phyloP scores from a whole-genome alignment of 2,113 vertebrate species.

The Bostrychus sinensis region DNA sequence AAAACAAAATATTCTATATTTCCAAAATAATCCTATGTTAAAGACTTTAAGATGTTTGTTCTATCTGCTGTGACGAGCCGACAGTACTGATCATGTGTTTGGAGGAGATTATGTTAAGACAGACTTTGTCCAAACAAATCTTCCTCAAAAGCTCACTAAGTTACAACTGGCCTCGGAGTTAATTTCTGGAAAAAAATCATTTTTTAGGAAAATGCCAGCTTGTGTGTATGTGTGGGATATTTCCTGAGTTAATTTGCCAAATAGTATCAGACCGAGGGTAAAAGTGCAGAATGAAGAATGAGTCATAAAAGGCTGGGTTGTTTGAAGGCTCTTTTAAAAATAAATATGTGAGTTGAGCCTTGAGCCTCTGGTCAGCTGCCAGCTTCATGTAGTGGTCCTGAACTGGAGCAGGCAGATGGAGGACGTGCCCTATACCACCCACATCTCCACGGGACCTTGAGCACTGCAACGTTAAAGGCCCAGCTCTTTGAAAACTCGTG shows the following conservation, averaged over 20 bases:
- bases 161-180: not conserved
- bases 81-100: not conserved
- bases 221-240: not conserved
- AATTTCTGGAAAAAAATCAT: not conserved
- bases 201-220: not conserved
- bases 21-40: too few species aligned
- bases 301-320: constrained; percentile 6
- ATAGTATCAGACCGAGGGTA: constrained; percentile 4
- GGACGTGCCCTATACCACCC: constrained; percentile 53
- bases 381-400: constrained; percentile 23
- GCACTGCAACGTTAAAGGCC: constrained; percentile 2
- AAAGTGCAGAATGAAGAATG: constrained; percentile 13
- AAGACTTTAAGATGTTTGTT: not conserved
- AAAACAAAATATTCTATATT: too few species aligned
- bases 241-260: constrained; percentile 8
- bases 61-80: not conserved
- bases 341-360: constrained; percentile 3
- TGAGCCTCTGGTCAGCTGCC: constrained; percentile 28
- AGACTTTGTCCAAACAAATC: not conserved
- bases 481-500: constrained; percentile 31
- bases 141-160: not conserved
- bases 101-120: not conserved
- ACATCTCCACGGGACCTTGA: constrained; percentile 35
- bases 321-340: not conserved
- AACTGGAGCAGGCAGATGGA: constrained; percentile 47